Evolutionary conservation across 2,797 vertebrate genomes (phyloP).

Genomic region (Tolypeutes matacus): DNA sequence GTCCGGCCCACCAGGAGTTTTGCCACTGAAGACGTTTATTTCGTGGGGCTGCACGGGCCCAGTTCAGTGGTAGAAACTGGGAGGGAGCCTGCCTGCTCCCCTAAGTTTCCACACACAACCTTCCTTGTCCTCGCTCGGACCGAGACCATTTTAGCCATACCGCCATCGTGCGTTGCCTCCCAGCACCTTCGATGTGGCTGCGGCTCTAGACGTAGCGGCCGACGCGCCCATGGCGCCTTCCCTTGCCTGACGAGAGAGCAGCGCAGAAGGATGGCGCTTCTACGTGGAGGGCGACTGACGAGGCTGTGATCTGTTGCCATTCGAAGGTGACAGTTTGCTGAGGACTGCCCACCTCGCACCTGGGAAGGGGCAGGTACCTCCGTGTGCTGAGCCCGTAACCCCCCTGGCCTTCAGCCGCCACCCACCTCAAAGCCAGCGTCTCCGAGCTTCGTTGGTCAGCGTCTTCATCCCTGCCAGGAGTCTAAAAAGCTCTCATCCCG

Average conservation of each 20-base stretch:
- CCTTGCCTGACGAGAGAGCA: background rate
- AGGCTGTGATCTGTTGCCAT: background rate
- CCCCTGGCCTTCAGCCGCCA: too few relatives aligned
- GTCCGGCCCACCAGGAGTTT: background rate
- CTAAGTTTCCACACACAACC: background rate
- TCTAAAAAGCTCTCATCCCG: background rate
- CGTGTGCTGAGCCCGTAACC: background rate
- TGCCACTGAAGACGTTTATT: background rate
- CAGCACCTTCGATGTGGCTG: slow-evolving; percentile 35
- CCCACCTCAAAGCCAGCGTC: background rate
- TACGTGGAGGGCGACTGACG: background rate
- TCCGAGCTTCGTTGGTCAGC: background rate
- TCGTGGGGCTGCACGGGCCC: background rate
- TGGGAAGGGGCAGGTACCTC: background rate
- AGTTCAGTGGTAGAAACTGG: background rate
- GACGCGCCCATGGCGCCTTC: background rate
- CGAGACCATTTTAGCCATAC: slow-evolving; percentile 53
- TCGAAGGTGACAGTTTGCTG: background rate
- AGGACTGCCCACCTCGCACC: background rate
- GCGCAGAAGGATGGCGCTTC: background rate
- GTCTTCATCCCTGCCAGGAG: background rate
- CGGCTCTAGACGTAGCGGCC: background rate
- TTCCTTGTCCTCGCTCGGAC: slow-evolving; percentile 56
- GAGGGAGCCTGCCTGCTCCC: background rate
- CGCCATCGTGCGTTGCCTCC: slow-evolving; percentile 33